Evolutionary conservation across 2,797 vertebrate genomes (phyloP), one percentile per base, ranked within the genome.

Genomic region (Enteromius treurensis): DNA sequence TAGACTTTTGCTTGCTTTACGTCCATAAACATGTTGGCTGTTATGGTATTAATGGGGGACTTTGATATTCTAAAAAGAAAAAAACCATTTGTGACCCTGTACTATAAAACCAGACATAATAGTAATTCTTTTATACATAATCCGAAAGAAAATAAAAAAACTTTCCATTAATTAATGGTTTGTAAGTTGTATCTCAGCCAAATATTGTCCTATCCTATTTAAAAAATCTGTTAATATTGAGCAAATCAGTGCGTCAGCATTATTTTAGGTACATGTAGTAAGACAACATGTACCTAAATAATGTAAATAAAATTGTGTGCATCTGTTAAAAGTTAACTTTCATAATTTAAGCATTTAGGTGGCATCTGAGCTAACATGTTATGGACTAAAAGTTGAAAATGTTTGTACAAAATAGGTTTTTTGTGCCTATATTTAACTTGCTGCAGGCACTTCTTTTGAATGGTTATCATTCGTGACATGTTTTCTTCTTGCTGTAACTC

Each of bases 401-500:
- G 1, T 15, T 4, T 23, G 21, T 13, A 23, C 3, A 14, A 62
- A 62, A 29, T 15, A 7, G 2, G 23, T 9, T 11, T 77, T 77
- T 47, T 53, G 17, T 0, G 23, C 4, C 15, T 21, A 45, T 45
- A 23, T 10, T 51, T 32, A 26, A 5, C 14, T 65, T 60, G 21
- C 3, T 53, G 34, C 13, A n/a, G 65, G 29, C 6, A n/a, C 5
- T 67, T 77, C 42, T 37, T 62, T 42, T 79, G n/a, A 68, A 83
- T 32, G 14, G 60, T 83, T 62, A 7, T 74, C 23, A 13, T 86
- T 81, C 77, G 21, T 4, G 87, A 42, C 21, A 29, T 74, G 14
- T 69, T 76, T 79, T 3, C 77, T 79, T 53, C 13, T 19, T 40
- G 32, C 32, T 68, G 4, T 79, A 68, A 55, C 17, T 19, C 34